These are phyloP conservation scores for Limenitis camilla DNA, from an alignment of 2,888 invertebrate genomes.

Conservation along the genomic window DNA sequence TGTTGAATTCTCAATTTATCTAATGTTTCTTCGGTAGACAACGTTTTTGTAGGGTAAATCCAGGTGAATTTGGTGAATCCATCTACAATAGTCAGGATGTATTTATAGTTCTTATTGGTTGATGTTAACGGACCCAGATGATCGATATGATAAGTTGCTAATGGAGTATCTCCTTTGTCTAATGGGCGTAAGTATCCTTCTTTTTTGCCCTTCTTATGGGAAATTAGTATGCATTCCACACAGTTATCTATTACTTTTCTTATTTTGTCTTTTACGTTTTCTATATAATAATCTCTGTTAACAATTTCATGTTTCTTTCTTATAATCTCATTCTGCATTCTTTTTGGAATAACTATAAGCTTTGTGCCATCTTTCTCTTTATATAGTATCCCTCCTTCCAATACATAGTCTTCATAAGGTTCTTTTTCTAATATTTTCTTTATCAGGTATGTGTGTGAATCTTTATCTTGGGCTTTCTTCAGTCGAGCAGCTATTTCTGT, in stretches of 20 bases:
- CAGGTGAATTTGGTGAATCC: slow-evolving; percentile 38
- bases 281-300: too few relatives aligned
- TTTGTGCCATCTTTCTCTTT: background rate
- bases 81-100: slow-evolving; percentile 38
- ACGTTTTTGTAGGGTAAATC: slow-evolving; percentile 35
- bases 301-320: too few relatives aligned
- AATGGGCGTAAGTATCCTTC: slow-evolving; percentile 37
- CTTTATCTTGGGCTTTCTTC: background rate
- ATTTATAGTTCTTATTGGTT: slow-evolving; percentile 33
- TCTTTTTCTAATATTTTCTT: background rate
- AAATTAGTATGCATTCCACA: slow-evolving; percentile 11
- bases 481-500: background rate
- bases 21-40: slow-evolving; percentile 33
- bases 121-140: slow-evolving; percentile 36
- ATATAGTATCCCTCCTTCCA: background rate
- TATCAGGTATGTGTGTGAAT: background rate
- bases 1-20: slow-evolving; percentile 32
- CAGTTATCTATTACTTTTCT: too few relatives aligned
- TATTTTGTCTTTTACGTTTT: too few relatives aligned
- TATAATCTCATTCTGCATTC: slow-evolving; percentile 34
- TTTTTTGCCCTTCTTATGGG: slow-evolving; percentile 27
- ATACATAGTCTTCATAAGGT: background rate
- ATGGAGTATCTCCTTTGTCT: slow-evolving; percentile 33
- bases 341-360: slow-evolving; percentile 25
- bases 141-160: slow-evolving; percentile 37